These are phyloP conservation scores for Trypoxylus dichotomus DNA, from an alignment of 1,140 invertebrate genomes.

Conservation along the genomic window DNA sequence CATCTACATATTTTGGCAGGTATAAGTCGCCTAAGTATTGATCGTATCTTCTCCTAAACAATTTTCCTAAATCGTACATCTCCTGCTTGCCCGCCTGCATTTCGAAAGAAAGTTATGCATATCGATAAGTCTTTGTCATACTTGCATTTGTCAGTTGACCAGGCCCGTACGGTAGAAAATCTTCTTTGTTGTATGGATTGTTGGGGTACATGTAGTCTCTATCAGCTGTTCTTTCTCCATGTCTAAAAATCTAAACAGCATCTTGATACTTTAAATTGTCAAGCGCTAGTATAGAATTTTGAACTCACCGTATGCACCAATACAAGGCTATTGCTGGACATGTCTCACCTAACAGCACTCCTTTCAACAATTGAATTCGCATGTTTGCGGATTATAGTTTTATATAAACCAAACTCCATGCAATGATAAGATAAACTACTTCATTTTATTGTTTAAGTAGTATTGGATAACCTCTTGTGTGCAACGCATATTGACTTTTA, in stretches of 20 bases:
- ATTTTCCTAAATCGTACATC: constrained; percentile 64
- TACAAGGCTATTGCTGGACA: background rate
- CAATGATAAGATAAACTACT: no score
- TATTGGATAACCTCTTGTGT: no score
- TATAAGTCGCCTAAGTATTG: constrained; percentile 63
- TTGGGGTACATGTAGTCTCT: constrained; percentile 33
- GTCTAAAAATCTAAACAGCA: constrained; percentile 46
- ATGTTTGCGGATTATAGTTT: no score
- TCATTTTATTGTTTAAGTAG: no score
- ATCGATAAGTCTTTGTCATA: background rate
- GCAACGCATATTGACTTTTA: no score
- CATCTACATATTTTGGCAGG: constrained; percentile 58
- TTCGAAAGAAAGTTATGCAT: background rate
- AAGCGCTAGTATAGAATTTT: background rate
- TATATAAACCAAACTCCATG: no score
- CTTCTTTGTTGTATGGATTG: constrained; percentile 34
- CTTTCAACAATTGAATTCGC: no score
- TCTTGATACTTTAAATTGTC: background rate
- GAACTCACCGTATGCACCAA: background rate
- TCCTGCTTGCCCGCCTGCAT: constrained; percentile 63
- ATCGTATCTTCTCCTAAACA: constrained; percentile 63
- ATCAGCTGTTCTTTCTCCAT: constrained; percentile 37
- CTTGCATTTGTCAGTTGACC: constrained; percentile 37
- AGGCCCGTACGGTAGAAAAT: constrained; percentile 30
- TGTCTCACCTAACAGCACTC: background rate